Percentiles rank a stretch among this genome's conserved stretches.
These are phyloP conservation scores for Lindbergichthys nudifrons DNA, from an alignment of 2,797 vertebrate genomes.

Conservation along the genomic window DNA sequence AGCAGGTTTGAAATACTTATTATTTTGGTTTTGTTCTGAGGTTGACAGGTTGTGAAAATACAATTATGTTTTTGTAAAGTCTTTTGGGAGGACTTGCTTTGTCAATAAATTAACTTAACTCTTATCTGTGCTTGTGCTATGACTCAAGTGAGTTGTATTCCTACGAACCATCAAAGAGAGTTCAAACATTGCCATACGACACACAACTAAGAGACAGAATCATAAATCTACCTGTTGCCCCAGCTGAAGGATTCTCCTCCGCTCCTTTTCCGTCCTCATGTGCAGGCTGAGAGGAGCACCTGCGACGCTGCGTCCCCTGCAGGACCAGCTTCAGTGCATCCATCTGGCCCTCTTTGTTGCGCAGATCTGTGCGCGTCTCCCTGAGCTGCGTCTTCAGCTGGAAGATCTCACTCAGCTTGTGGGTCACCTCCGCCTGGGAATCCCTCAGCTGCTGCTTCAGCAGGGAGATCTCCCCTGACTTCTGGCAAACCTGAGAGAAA, in stretches of 20 bases:
- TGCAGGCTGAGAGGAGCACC: conserved; percentile 49
- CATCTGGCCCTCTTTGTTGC: conserved; percentile 88
- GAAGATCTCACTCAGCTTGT: conserved; percentile 95
- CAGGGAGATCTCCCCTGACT: conserved; percentile 94
- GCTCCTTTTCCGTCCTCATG: conserved; percentile 59
- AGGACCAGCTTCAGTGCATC: conserved; percentile 86
- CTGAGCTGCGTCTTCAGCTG: conserved; percentile 94
- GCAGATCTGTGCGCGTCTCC: conserved; percentile 87
- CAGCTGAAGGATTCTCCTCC: conserved; percentile 54
- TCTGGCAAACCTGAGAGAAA: conserved; percentile 93
- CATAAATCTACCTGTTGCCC: conserved; percentile 63
- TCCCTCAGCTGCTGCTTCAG: conserved; percentile 97
- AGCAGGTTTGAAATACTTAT: conserved; percentile 2
- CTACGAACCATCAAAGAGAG: not conserved
- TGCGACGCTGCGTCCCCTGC: conserved; percentile 72
- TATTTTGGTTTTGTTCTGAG: not conserved
- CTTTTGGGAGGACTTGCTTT: not conserved
- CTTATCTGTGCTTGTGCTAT: not conserved
- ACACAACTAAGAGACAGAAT: not conserved
- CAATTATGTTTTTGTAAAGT: not conserved
- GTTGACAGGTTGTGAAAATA: not conserved
- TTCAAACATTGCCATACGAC: not conserved
- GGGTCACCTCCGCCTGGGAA: conserved; percentile 94
- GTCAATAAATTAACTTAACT: not conserved
- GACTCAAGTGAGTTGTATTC: not conserved